Evolutionary conservation across 1,140 invertebrate genomes (phyloP).

Genomic region (Nephila pilipes): DNA sequence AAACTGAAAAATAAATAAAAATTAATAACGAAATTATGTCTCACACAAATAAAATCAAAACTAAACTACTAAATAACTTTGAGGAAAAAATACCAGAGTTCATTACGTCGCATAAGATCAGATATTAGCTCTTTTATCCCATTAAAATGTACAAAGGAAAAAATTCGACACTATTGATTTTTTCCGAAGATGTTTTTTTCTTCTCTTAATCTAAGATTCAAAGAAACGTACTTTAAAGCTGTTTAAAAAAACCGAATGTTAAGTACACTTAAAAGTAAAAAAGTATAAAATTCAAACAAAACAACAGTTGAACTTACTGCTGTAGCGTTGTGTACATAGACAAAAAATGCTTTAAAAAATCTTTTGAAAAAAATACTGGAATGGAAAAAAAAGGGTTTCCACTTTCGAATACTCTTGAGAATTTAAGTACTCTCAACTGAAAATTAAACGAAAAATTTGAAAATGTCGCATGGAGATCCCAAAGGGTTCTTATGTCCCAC

Average conservation of each 20-base stretch:
- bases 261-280: not conserved
- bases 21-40: too few species aligned
- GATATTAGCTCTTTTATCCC: too few species aligned
- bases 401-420: conserved; percentile 4
- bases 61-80: too few species aligned
- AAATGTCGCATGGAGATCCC: not conserved
- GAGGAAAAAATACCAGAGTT: too few species aligned
- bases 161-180: not conserved
- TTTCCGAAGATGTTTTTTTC: not conserved
- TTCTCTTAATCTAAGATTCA: not conserved
- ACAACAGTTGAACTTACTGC: not conserved
- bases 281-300: conserved; percentile 16
- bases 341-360: too few species aligned
- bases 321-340: not conserved
- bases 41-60: too few species aligned
- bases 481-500: not conserved
- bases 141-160: too few species aligned
- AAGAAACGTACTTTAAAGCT: not conserved
- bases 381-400: not conserved
- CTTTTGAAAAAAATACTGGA: not conserved
- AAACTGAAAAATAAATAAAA: too few species aligned
- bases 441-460: conserved; percentile 14
- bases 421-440: not conserved
- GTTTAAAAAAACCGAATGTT: not conserved
- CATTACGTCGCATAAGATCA: too few species aligned